Evolutionary conservation across 2,888 invertebrate genomes (phyloP).

Genomic region (Chirona hameri): DNA sequence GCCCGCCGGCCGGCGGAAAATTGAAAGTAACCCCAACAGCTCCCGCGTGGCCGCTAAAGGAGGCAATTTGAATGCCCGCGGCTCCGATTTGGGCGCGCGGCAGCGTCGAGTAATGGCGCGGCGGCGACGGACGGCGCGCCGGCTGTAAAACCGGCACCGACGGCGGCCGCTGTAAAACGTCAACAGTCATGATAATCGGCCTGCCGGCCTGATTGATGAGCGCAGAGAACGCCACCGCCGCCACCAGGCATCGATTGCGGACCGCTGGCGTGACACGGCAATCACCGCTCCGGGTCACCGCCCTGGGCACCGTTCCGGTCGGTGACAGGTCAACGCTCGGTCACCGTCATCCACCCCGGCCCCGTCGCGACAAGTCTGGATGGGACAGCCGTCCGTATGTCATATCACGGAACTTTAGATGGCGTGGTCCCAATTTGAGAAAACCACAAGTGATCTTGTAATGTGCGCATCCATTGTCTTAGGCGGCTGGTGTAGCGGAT

Average conservation of each 20-base stretch:
- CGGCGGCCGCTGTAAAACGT: not conserved
- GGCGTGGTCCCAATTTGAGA: no score
- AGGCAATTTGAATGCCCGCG: conserved; percentile 27
- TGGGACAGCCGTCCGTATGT: no score
- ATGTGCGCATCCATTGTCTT: no score
- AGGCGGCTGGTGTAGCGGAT: no score
- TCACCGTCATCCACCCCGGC: not conserved
- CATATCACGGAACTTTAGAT: no score
- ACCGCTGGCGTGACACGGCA: not conserved
- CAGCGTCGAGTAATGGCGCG: conserved; percentile 2
- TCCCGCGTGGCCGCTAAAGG: conserved; percentile 26
- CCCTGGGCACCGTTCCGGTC: not conserved
- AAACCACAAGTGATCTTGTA: no score
- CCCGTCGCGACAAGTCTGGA: not conserved
- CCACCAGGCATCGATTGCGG: not conserved
- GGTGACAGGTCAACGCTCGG: not conserved
- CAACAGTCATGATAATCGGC: conserved; percentile 7
- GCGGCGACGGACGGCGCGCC: not conserved
- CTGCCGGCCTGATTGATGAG: not conserved
- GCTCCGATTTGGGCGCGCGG: not conserved
- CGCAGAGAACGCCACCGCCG: not conserved
- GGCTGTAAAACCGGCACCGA: not conserved
- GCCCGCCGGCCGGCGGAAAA: not conserved
- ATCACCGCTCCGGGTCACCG: not conserved
- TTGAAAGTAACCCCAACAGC: conserved; percentile 26